A percentile compares a stretch with the other conserved stretches of the same genome.
Evolutionary conservation across 2,888 invertebrate species (phyloP).

Genomic region (Patella depressa): DNA sequence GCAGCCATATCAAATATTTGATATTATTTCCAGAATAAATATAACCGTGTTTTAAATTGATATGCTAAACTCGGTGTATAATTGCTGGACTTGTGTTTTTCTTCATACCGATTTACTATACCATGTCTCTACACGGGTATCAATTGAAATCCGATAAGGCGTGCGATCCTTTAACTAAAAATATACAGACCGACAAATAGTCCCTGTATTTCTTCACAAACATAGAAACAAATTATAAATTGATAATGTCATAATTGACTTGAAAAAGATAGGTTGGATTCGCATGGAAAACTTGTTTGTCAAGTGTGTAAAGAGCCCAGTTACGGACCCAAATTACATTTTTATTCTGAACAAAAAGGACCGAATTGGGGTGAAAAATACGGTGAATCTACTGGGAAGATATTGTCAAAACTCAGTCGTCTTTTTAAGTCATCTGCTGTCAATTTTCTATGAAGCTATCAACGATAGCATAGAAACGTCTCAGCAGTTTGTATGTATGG

Average conservation of each 20-base stretch:
- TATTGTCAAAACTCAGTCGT: background rate
- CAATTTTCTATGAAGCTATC: background rate
- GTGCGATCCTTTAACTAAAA: background rate
- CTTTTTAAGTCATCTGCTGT: constrained; percentile 8
- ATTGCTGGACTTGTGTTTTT: background rate
- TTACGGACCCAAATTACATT: background rate
- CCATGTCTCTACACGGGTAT: background rate
- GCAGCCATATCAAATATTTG: no score
- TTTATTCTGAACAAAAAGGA: constrained; percentile 4
- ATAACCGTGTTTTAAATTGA: no score
- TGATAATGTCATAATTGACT: constrained; percentile 7
- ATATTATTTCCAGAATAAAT: no score
- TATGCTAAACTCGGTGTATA: no score
- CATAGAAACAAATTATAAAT: constrained; percentile 6
- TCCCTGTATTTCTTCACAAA: no score
- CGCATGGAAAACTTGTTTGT: background rate
- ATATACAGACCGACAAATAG: background rate
- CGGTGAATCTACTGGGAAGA: no score
- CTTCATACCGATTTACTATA: background rate
- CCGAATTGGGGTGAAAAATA: no score
- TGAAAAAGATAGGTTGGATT: background rate
- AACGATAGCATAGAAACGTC: no score
- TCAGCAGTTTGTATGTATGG: no score
- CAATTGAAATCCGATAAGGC: constrained; percentile 5
- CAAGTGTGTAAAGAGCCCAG: background rate